Conservation (phyloP, 2,797 vertebrate genomes). For the Cheirogaleus major region DNA sequence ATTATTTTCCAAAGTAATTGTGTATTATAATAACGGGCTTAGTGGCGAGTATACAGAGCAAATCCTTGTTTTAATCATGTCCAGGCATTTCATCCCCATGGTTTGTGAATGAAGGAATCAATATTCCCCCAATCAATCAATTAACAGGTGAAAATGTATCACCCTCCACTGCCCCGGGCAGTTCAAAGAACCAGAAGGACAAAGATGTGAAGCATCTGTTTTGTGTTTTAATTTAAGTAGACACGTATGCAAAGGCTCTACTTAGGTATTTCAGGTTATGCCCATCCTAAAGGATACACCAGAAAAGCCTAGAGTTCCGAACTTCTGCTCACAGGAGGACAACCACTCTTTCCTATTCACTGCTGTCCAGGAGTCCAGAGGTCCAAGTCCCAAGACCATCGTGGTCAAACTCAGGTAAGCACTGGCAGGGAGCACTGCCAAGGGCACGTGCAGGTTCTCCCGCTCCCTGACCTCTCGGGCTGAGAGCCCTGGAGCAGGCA, state of each 20-base stretch:
- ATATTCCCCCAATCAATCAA: background rate
- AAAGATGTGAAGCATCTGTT: background rate
- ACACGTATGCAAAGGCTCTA: background rate
- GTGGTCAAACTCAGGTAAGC: fast-evolving
- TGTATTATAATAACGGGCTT: background rate
- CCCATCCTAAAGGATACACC: background rate
- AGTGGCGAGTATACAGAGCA: background rate
- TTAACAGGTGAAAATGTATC: background rate
- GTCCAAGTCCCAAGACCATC: background rate
- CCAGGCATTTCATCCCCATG: background rate
- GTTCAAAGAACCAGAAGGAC: background rate
- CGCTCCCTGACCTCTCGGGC: fast-evolving
- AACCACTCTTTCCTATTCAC: background rate
- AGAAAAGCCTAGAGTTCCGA: background rate
- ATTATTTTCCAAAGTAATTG: background rate
- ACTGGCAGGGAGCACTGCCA: background rate
- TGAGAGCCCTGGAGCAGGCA: background rate
- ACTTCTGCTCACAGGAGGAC: background rate
- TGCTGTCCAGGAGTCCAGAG: background rate
- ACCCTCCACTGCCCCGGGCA: background rate
- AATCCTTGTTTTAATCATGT: background rate
- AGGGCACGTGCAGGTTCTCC: background rate
- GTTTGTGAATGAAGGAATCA: background rate
- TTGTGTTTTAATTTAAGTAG: background rate
- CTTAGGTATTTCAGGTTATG: background rate